Evolutionary conservation across 2,113 vertebrate species (phyloP).

Genomic region (Tonatia bakeri): DNA sequence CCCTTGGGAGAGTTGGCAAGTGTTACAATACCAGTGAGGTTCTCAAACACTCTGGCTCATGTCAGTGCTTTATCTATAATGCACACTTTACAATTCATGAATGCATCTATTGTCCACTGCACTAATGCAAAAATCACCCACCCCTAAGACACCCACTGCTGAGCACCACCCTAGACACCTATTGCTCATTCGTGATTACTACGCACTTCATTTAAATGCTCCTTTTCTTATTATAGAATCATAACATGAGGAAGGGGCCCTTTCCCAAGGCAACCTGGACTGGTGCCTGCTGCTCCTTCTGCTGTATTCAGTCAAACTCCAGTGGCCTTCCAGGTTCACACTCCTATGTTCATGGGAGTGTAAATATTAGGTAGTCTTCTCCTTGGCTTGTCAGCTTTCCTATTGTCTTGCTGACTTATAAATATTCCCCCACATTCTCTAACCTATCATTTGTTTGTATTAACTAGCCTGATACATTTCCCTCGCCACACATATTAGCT

Average conservation of each 20-base stretch:
- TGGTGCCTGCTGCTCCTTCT: neutral
- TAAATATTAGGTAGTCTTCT: neutral
- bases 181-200: neutral
- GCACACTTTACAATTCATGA: neutral
- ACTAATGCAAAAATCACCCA: neutral
- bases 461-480: neutral
- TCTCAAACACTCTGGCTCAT: neutral
- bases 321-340: neutral
- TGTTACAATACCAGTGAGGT: neutral
- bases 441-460: neutral
- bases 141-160: neutral
- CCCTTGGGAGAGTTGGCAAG: neutral
- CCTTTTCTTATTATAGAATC: conserved; percentile 9
- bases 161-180: neutral
- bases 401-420: neutral
- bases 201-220: neutral
- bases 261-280: conserved; percentile 19
- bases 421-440: neutral
- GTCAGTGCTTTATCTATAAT: neutral
- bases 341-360: neutral
- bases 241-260: neutral
- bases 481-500: neutral
- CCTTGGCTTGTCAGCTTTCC: neutral
- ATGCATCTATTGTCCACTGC: neutral
- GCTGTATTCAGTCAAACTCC: neutral